Evolutionary conservation across 2,113 vertebrate genomes (phyloP).

Genomic region (Circaetus cinerascens): DNA sequence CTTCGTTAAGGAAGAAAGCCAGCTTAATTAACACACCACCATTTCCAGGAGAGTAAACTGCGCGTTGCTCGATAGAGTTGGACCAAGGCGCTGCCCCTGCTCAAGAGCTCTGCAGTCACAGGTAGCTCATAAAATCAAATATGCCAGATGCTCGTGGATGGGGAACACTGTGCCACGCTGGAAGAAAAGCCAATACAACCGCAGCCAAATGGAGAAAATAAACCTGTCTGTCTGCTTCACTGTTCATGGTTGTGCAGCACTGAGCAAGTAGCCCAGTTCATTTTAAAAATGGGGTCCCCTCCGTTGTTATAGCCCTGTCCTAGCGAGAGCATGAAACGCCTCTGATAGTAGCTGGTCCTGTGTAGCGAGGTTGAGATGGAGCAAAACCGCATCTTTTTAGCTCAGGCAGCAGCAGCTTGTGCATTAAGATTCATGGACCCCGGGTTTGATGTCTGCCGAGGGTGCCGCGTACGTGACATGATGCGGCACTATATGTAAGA

Average conservation of each 20-base stretch:
- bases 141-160: background rate
- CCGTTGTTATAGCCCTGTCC: background rate
- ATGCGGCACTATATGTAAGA: background rate
- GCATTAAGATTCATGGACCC: accelerated
- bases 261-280: background rate
- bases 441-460: background rate
- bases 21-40: background rate
- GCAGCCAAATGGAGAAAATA: background rate
- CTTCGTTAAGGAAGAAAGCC: background rate
- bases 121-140: background rate
- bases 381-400: background rate
- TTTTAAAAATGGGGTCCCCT: background rate
- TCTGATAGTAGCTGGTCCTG: background rate
- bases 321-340: background rate
- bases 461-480: background rate
- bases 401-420: background rate
- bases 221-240: background rate
- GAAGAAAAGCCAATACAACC: background rate
- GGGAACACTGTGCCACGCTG: background rate
- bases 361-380: accelerated
- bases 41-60: background rate
- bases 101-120: accelerated
- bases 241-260: background rate
- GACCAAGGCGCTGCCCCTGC: background rate
- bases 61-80: background rate